These are phyloP conservation scores for Dendrocincla fuliginosa DNA, from an alignment of 2,797 vertebrate genomes.

Conservation along the genomic window DNA sequence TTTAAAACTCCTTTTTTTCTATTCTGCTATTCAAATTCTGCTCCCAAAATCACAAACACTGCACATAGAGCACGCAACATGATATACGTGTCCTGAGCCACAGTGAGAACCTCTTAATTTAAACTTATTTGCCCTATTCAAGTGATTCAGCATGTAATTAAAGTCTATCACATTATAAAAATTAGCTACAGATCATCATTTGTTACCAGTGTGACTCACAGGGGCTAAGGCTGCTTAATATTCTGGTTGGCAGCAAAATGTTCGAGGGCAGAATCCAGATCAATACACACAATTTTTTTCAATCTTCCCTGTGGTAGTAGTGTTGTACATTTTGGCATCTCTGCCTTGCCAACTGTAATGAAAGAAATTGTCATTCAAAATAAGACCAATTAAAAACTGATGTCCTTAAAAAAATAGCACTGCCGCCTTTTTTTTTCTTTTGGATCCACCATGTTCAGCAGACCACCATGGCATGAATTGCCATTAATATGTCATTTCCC, in stretches of 20 bases:
- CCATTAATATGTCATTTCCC: slow-evolving; percentile 86
- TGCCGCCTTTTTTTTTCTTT: background rate
- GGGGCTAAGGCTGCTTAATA: slow-evolving; percentile 53
- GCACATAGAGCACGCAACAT: background rate
- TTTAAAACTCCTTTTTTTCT: background rate
- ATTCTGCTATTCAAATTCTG: background rate
- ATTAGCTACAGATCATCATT: slow-evolving; percentile 12
- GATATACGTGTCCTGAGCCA: background rate
- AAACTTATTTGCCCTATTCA: slow-evolving; percentile 11
- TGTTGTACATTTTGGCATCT: background rate
- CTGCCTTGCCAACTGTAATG: background rate
- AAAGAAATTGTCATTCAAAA: slow-evolving; percentile 52
- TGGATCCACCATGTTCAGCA: slow-evolving; percentile 60
- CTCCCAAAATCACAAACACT: background rate
- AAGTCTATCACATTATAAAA: slow-evolving; percentile 31
- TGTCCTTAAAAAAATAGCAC: slow-evolving; percentile 16
- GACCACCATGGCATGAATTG: slow-evolving; percentile 80
- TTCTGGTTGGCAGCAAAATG: slow-evolving; percentile 7
- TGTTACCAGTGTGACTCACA: slow-evolving; percentile 44
- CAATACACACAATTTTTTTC: background rate
- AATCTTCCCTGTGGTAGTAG: background rate
- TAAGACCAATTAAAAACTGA: slow-evolving; percentile 36
- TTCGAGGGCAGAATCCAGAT: background rate
- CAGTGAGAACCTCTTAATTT: slow-evolving; percentile 32
- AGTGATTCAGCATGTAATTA: slow-evolving; percentile 8